Evolutionary conservation across 2,888 invertebrate species (phyloP).

Genomic region (Athalia rosae): DNA sequence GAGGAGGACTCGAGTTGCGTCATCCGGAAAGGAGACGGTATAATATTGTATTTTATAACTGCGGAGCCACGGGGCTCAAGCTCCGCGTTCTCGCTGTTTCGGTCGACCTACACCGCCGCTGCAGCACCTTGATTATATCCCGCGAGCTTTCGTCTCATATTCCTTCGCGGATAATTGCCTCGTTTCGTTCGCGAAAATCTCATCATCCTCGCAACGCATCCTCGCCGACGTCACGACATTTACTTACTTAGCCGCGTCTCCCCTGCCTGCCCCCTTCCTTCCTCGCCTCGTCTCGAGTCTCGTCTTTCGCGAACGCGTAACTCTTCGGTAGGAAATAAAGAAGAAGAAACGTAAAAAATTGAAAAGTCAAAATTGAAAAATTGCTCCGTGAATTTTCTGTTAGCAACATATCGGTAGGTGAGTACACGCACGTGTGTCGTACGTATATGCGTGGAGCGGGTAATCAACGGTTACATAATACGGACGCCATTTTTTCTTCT

Average conservation of each 20-base stretch:
- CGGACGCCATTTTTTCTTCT: conserved; percentile 7
- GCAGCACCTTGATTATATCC: conserved; percentile 60
- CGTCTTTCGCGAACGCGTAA: neutral
- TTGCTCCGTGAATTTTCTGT: too few species aligned
- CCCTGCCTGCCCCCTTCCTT: too few species aligned
- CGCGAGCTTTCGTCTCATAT: conserved; percentile 49
- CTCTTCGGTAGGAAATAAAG: neutral
- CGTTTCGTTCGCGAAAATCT: conserved; percentile 70
- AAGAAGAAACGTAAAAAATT: neutral
- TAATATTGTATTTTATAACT: neutral
- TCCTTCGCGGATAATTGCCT: conserved; percentile 56
- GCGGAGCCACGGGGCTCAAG: neutral
- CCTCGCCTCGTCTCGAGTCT: too few species aligned
- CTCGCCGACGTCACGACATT: conserved; percentile 54
- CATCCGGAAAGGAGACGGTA: conserved; percentile 62
- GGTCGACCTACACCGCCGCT: neutral
- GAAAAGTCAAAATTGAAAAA: too few species aligned
- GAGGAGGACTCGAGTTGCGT: conserved; percentile 56
- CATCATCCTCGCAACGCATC: conserved; percentile 58
- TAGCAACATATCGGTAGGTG: too few species aligned
- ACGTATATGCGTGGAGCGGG: conserved; percentile 21
- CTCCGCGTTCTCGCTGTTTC: neutral
- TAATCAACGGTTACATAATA: conserved; percentile 22
- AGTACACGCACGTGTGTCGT: neutral
- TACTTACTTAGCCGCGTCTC: neutral